Evolutionary conservation across 2,797 vertebrate species (phyloP).

Genomic region (Synaphobranchus kaupii): DNA sequence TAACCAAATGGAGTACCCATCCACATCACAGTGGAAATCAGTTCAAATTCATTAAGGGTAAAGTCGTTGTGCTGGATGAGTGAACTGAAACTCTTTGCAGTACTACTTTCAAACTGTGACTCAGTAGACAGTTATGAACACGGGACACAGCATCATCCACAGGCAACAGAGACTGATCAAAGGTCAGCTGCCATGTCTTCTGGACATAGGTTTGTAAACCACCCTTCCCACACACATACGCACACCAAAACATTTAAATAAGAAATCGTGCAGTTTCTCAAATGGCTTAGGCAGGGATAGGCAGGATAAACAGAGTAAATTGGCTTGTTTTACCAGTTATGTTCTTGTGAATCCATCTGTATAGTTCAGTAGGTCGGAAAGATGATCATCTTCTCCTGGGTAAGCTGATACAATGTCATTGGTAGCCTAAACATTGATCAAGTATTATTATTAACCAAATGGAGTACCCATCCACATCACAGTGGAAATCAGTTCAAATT

Average conservation of each 20-base stretch:
- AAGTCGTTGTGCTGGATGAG: background rate
- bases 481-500: background rate
- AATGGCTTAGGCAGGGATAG: background rate
- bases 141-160: background rate
- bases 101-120: background rate
- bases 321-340: background rate
- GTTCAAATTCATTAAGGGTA: background rate
- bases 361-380: background rate
- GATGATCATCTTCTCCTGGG: background rate
- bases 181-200: background rate
- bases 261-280: background rate
- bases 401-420: background rate
- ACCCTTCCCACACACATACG: background rate
- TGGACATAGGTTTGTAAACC: background rate
- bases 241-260: no score
- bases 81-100: background rate
- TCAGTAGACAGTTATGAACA: background rate
- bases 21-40: no score
- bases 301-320: background rate
- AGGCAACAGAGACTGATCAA: background rate
- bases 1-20: no score
- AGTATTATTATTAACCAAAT: no score
- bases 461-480: no score
- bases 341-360: background rate
- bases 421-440: no score